Evolutionary conservation across 2,888 invertebrate genomes (phyloP).

Genomic region (Thymelicus sylvestris): DNA sequence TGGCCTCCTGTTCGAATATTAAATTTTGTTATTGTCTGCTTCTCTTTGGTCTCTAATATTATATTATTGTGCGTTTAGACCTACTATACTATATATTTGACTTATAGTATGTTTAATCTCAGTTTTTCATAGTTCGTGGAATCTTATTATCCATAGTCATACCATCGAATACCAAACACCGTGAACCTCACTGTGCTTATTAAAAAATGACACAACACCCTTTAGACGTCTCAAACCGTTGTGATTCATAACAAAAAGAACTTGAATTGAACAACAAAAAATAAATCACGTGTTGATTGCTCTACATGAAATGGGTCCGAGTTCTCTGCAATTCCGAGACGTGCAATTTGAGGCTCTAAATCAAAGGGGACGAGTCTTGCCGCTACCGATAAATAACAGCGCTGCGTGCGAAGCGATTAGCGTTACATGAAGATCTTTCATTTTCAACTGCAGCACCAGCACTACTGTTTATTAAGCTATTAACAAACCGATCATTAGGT

Average conservation of each 20-base stretch:
- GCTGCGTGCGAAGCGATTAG: conserved; percentile 66
- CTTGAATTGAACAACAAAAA: conserved; percentile 33
- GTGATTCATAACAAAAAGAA: conserved; percentile 17
- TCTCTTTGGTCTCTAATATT: too few species aligned
- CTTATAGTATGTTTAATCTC: too few species aligned
- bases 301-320: conserved; percentile 52
- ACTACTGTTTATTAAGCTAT: conserved; percentile 38
- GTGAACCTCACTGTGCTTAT: too few species aligned
- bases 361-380: conserved; percentile 61
- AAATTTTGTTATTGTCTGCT: too few species aligned
- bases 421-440: conserved; percentile 72
- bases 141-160: too few species aligned
- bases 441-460: conserved; percentile 48
- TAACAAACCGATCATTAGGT: conserved; percentile 28
- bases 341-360: conserved; percentile 82
- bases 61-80: too few species aligned
- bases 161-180: too few species aligned
- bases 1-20: too few species aligned
- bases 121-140: too few species aligned
- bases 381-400: conserved; percentile 81
- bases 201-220: neutral
- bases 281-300: conserved; percentile 54
- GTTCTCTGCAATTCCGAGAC: conserved; percentile 61
- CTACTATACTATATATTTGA: too few species aligned
- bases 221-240: neutral